A percentile compares a stretch with the other conserved stretches of the same genome.
These are phyloP conservation scores for Pollenia griseotomentosa DNA, from an alignment of 2,888 invertebrate genomes.

Conservation along the genomic window DNA sequence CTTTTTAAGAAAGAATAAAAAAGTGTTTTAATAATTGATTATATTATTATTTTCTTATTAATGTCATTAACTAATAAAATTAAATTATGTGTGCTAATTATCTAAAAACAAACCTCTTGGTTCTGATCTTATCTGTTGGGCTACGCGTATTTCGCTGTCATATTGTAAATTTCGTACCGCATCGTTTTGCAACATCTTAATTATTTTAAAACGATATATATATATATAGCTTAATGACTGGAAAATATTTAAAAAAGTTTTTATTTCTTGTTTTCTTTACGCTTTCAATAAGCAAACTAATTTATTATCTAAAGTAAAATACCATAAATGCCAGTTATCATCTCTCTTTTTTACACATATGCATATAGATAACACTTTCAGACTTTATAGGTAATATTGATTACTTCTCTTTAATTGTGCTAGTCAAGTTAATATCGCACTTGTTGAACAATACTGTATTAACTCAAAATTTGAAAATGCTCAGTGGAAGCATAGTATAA, in stretches of 20 bases:
- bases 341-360: slow-evolving; percentile 22
- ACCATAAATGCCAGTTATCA: slow-evolving; percentile 7
- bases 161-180: slow-evolving; percentile 82
- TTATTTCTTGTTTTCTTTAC: slow-evolving; percentile 32
- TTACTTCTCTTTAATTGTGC: slow-evolving; percentile 14
- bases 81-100: not conserved
- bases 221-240: not conserved
- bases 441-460: too few species aligned
- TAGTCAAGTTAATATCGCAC: not conserved
- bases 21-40: too few species aligned
- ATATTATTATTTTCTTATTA: not conserved
- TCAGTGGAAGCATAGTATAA: too few species aligned
- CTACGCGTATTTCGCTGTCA: slow-evolving; percentile 83
- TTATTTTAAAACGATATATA: not conserved
- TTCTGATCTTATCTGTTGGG: slow-evolving; percentile 79
- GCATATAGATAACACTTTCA: slow-evolving; percentile 52
- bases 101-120: slow-evolving; percentile 78
- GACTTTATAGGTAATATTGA: slow-evolving; percentile 42
- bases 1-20: too few species aligned
- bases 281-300: slow-evolving; percentile 58
- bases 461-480: too few species aligned
- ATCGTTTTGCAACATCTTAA: slow-evolving; percentile 82
- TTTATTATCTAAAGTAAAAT: slow-evolving; percentile 29
- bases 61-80: not conserved
- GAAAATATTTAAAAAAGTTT: not conserved